Conservation (phyloP, 2,888 invertebrate species). For the Mylabris sibirica region DNA sequence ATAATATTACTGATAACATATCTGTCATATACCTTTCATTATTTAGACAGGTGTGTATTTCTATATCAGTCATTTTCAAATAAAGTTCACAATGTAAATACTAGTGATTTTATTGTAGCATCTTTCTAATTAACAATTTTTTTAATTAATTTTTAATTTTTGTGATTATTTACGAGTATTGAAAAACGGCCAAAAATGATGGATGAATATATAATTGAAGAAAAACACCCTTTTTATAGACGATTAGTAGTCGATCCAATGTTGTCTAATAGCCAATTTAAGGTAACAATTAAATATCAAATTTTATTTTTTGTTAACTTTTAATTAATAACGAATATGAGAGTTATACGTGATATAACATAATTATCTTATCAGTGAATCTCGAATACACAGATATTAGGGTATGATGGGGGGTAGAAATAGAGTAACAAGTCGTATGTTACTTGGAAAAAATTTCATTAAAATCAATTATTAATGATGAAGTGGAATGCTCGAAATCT, state of each 20-base stretch:
- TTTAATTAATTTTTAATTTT: not conserved
- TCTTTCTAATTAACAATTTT: not conserved
- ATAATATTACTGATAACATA: not conserved
- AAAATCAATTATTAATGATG: too few relatives aligned
- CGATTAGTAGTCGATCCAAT: constrained; percentile 44
- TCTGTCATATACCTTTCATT: not conserved
- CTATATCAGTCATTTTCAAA: not conserved
- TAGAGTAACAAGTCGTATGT: too few relatives aligned
- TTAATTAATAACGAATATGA: not conserved
- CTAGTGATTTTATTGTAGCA: not conserved
- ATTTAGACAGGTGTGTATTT: not conserved
- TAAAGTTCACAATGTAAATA: not conserved
- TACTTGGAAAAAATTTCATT: too few relatives aligned
- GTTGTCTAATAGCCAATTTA: constrained; percentile 38
- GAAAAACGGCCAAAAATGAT: constrained; percentile 47
- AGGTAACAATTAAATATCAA: constrained; percentile 32
- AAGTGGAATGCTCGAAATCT: too few relatives aligned
- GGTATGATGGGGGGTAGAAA: too few relatives aligned
- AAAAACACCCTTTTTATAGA: constrained; percentile 50
- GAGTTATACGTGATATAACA: not conserved
- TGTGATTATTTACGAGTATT: not conserved
- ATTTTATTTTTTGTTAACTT: not conserved
- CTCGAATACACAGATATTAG: too few relatives aligned
- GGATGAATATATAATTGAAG: constrained; percentile 51
- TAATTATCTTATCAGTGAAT: not conserved